phyloP scores from a whole-genome alignment of 2,888 invertebrate genomes.

The Epirrita christyi region DNA sequence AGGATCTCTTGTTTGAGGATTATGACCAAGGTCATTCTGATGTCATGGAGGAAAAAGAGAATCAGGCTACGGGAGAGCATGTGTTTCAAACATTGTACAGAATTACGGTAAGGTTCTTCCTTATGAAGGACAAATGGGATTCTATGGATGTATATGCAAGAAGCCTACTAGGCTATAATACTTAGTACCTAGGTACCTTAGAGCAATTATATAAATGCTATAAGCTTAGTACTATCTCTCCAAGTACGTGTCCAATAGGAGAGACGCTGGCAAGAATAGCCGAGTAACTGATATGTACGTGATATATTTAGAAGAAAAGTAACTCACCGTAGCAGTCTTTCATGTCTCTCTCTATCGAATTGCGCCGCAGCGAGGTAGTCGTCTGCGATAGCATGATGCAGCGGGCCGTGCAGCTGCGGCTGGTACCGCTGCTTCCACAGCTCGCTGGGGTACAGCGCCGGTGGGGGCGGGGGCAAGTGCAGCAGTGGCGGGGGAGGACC shows the following conservation, averaged over 20 bases:
- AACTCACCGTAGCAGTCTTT: conserved; percentile 87
- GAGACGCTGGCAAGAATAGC: no score
- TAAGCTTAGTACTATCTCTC: no score
- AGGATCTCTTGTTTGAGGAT: neutral
- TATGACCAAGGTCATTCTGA: neutral
- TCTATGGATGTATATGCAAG: no score
- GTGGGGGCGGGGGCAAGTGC: conserved; percentile 78
- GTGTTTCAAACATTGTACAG: no score
- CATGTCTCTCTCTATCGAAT: conserved; percentile 87
- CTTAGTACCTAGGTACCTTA: no score
- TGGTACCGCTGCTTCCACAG: conserved; percentile 87
- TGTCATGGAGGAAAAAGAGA: neutral
- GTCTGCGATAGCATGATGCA: conserved; percentile 80
- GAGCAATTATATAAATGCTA: no score
- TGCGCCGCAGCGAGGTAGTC: conserved; percentile 81
- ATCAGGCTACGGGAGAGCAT: neutral
- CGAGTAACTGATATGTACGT: no score
- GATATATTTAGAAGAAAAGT: no score
- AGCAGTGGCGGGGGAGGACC: conserved; percentile 85
- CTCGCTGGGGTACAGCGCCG: conserved; percentile 83
- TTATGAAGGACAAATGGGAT: no score
- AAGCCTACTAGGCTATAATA: no score
- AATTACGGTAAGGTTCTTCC: no score
- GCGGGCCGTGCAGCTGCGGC: conserved; percentile 81
- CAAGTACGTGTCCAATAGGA: no score